These are phyloP conservation scores for Odontophorus gujanensis DNA, from an alignment of 2,113 vertebrate species.

Conservation along the genomic window DNA sequence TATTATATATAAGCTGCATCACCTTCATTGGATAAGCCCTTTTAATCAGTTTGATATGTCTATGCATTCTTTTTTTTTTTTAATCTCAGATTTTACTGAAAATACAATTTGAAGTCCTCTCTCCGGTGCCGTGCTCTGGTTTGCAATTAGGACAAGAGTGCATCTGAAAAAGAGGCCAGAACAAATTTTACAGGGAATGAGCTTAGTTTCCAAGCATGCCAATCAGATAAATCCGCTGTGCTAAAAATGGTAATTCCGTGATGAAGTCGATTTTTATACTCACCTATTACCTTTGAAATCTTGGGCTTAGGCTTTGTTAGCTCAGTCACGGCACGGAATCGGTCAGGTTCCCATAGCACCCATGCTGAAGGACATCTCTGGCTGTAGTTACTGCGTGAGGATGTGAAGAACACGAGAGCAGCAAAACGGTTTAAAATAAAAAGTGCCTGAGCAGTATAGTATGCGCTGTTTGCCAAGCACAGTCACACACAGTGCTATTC, in stretches of 20 bases:
- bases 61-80: not conserved
- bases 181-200: not conserved
- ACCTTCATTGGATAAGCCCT: not conserved
- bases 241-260: conserved; percentile 10
- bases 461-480: not conserved
- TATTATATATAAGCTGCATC: not conserved
- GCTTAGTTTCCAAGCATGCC: not conserved
- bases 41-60: not conserved
- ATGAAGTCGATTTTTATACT: conserved; percentile 10
- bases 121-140: fast-evolving
- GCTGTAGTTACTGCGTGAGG: not conserved
- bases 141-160: not conserved
- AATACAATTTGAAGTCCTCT: not conserved
- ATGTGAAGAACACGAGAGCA: conserved; percentile 22
- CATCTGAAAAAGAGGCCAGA: not conserved
- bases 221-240: conserved; percentile 13
- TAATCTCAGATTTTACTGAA: not conserved
- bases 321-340: conserved; percentile 1
- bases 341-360: conserved; percentile 15
- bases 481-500: not conserved
- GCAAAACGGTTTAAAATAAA: conserved; percentile 8
- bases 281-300: conserved; percentile 31
- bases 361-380: conserved; percentile 39
- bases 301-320: conserved; percentile 11
- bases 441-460: conserved; percentile 4